Evolutionary conservation across 2,888 invertebrate species (phyloP).

Genomic region (Drosophila antonietae): DNA sequence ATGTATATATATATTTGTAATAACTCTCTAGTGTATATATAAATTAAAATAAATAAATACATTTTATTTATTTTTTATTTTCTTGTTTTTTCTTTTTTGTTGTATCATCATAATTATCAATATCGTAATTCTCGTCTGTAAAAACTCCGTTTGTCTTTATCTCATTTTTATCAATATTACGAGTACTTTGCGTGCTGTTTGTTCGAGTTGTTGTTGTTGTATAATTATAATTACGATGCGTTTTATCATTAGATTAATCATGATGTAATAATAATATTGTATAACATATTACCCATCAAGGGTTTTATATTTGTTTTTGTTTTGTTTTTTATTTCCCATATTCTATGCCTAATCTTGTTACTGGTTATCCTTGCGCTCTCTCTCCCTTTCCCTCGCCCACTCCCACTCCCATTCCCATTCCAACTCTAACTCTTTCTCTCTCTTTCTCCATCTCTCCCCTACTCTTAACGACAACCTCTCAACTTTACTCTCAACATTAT

Average conservation of each 20-base stretch:
- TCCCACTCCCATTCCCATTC: neutral
- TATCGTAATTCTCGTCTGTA: conserved; percentile 70
- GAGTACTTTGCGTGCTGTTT: conserved; percentile 61
- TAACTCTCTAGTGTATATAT: conserved; percentile 84
- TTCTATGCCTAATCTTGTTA: conserved; percentile 49
- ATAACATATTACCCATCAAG: conserved; percentile 65
- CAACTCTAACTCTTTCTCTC: neutral
- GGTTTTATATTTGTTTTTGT: conserved; percentile 15
- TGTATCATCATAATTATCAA: conserved; percentile 62
- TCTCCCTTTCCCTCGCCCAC: neutral
- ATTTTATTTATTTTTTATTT: conserved; percentile 73
- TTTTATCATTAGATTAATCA: conserved; percentile 65
- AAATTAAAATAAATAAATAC: conserved; percentile 85
- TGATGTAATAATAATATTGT: conserved; percentile 71
- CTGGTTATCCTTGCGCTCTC: conserved; percentile 32
- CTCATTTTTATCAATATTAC: conserved; percentile 67
- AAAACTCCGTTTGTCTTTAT: conserved; percentile 73
- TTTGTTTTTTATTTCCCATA: conserved; percentile 47
- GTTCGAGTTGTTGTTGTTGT: conserved; percentile 58
- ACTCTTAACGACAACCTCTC: conserved; percentile 51
- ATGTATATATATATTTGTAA: conserved; percentile 82
- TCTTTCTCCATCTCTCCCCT: neutral
- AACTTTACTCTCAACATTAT: conserved; percentile 70
- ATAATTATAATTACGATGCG: conserved; percentile 66
- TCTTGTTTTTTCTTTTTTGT: conserved; percentile 14